phyloP scores from a whole-genome alignment of 2,888 invertebrate genomes.

The Poecilus cupreus region DNA sequence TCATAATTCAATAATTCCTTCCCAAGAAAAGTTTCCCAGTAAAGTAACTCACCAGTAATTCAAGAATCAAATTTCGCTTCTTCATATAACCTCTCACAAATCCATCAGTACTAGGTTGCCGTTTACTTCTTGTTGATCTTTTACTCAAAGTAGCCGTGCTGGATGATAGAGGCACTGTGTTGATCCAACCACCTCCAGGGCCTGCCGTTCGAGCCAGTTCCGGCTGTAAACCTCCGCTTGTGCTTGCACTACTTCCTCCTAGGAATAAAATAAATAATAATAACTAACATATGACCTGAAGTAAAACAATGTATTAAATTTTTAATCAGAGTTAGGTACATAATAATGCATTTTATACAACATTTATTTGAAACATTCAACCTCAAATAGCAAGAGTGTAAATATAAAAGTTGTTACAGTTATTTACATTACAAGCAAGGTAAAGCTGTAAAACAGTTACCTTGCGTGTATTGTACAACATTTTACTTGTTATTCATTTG shows the following conservation, averaged over 20 bases:
- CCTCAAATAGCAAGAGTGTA: too few species aligned
- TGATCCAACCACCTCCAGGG: conserved; percentile 90
- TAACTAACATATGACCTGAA: too few species aligned
- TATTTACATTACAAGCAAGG: too few species aligned
- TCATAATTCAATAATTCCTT: conserved; percentile 18
- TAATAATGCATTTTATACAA: too few species aligned
- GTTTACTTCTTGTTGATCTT: conserved; percentile 85
- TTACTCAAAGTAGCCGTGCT: conserved; percentile 82
- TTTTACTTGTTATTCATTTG: too few species aligned
- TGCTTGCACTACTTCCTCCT: conserved; percentile 33
- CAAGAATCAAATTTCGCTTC: conserved; percentile 94
- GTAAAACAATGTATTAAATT: too few species aligned
- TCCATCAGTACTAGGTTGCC: conserved; percentile 81
- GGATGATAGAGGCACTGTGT: conserved; percentile 88
- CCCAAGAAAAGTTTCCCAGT: background rate
- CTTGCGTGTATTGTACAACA: too few species aligned
- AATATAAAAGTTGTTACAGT: too few species aligned
- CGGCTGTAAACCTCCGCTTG: conserved; percentile 62
- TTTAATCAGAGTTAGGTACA: too few species aligned
- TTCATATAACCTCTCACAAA: conserved; percentile 96
- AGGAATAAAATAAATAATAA: background rate
- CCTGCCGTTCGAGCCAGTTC: conserved; percentile 74
- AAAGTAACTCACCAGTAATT: conserved; percentile 81
- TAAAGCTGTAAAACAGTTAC: too few species aligned
- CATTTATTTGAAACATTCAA: too few species aligned